These are phyloP conservation scores for Acanthoscelides obtectus DNA, from an alignment of 2,888 invertebrate species.

Conservation along the genomic window DNA sequence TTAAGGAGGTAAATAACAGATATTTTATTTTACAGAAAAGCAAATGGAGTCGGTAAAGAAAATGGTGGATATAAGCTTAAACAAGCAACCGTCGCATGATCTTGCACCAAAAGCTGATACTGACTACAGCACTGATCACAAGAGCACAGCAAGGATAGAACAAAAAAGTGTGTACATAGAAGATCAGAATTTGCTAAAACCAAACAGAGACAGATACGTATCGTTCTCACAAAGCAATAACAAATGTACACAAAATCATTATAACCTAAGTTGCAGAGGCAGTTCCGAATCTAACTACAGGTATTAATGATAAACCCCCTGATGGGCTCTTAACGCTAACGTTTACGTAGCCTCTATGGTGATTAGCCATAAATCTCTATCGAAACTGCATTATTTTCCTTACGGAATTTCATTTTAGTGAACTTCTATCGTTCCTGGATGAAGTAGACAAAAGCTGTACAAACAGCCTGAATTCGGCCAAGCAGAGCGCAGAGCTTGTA, in stretches of 20 bases:
- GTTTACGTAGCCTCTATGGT: no score
- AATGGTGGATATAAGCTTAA: conserved; percentile 34
- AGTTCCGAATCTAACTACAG: background rate
- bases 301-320: background rate
- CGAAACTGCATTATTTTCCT: no score
- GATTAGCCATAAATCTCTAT: no score
- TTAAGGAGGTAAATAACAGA: background rate
- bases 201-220: background rate
- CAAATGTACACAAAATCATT: background rate
- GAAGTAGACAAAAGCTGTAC: conserved; percentile 53
- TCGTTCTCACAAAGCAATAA: background rate
- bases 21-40: conserved; percentile 29
- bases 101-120: background rate
- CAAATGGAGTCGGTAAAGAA: conserved; percentile 41
- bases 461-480: conserved; percentile 36
- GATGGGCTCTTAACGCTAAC: background rate
- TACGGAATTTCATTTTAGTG: conserved; percentile 48
- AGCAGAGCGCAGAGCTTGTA: conserved; percentile 33
- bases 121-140: background rate
- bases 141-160: background rate
- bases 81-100: conserved; percentile 3
- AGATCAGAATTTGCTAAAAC: background rate
- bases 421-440: conserved; percentile 61
- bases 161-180: background rate
- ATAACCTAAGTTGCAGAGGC: background rate